phyloP scores from a whole-genome alignment of 2,113 vertebrate species.

The Lontra canadensis region DNA sequence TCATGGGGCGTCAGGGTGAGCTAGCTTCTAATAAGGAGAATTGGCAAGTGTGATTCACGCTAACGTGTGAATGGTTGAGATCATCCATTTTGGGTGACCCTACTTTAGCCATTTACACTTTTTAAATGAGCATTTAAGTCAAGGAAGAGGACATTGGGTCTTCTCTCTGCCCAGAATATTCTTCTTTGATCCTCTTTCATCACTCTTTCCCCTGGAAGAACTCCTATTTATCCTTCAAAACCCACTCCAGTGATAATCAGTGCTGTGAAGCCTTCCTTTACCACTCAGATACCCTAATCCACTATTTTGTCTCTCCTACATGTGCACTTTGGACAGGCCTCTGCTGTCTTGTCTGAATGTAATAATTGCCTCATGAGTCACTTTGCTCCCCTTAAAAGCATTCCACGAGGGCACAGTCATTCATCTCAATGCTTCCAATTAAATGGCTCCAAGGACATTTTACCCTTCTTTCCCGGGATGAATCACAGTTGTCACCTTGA shows the following conservation, averaged over 20 bases:
- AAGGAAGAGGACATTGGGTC: background rate
- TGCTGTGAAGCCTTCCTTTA: background rate
- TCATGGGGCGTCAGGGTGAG: background rate
- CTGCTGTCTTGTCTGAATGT: background rate
- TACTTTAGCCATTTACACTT: background rate
- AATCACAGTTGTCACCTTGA: too few relatives aligned
- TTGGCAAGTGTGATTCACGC: background rate
- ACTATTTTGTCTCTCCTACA: background rate
- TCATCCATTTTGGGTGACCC: background rate
- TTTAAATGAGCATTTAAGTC: background rate
- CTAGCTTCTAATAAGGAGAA: background rate
- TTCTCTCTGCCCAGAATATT: background rate
- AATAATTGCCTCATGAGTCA: background rate
- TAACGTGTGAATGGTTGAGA: background rate
- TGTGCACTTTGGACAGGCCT: background rate
- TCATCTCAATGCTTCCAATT: background rate
- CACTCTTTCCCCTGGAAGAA: background rate
- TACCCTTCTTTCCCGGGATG: background rate
- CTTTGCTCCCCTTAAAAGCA: background rate
- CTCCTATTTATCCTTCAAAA: background rate
- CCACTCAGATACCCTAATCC: background rate
- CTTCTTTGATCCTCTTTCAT: background rate
- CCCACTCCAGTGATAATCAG: background rate
- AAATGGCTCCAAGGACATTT: background rate
- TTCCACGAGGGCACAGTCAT: rapidly evolving